phyloP scores from a whole-genome alignment of 2,797 vertebrate species.

The Morelia viridis region DNA sequence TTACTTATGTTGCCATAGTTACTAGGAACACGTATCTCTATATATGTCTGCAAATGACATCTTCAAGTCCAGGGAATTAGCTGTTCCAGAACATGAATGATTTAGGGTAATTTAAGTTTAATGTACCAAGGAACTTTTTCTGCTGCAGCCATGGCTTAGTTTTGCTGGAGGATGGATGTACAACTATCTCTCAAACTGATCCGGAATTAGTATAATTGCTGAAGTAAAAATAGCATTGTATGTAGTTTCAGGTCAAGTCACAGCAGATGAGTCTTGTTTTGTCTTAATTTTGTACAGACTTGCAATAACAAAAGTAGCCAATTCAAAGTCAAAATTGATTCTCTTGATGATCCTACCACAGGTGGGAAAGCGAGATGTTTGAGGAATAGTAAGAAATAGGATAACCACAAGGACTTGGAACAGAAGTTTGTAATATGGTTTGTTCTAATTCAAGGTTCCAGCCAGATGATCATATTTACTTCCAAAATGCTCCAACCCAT shows the following conservation, averaged over 20 bases:
- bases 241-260: not conserved
- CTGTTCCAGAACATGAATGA: not conserved
- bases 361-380: not conserved
- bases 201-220: not conserved
- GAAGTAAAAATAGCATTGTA: not conserved
- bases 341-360: not conserved
- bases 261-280: not conserved
- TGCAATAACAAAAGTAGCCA: not conserved
- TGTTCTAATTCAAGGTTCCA: too few relatives aligned
- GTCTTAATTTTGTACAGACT: not conserved
- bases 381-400: not conserved
- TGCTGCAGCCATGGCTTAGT: not conserved
- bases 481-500: not conserved
- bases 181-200: not conserved
- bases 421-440: not conserved
- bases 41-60: not conserved
- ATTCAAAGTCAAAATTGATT: not conserved
- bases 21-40: not conserved
- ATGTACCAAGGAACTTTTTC: not conserved
- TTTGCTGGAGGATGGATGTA: not conserved
- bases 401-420: not conserved
- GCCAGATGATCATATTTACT: not conserved
- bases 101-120: not conserved
- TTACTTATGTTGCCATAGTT: not conserved
- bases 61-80: not conserved